Percentiles rank a stretch among this genome's conserved stretches.
These are phyloP conservation scores for Zaprionus capensis DNA, from an alignment of 1,140 invertebrate species.

Conservation along the genomic window DNA sequence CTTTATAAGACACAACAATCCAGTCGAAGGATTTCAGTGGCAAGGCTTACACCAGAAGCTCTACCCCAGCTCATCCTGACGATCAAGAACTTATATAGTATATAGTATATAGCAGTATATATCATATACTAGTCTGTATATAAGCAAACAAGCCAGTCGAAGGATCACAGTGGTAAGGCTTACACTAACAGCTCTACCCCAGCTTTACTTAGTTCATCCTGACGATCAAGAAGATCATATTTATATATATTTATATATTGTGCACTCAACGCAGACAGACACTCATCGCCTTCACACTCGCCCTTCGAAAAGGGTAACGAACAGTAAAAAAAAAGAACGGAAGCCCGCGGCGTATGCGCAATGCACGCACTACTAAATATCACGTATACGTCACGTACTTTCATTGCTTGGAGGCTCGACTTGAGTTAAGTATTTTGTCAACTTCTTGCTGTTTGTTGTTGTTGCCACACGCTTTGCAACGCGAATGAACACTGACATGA, in stretches of 20 bases:
- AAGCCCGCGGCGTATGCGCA: conserved; percentile 33
- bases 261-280: neutral
- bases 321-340: neutral
- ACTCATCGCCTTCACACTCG: neutral
- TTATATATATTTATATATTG: neutral
- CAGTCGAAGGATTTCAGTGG: neutral
- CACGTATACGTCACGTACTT: conserved; percentile 63
- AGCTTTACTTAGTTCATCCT: neutral
- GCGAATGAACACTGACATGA: conserved; percentile 73
- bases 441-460: neutral
- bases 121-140: neutral
- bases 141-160: neutral
- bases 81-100: neutral
- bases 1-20: no score
- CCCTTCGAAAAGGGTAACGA: conserved; percentile 14
- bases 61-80: neutral
- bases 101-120: no score
- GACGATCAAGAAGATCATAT: neutral
- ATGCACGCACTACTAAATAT: conserved; percentile 9
- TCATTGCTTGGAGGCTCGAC: conserved; percentile 54
- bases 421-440: conserved; percentile 21
- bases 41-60: neutral
- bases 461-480: conserved; percentile 36
- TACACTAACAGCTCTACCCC: no score
- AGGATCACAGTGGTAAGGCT: neutral